Base-by-base conservation (phyloP, 2,888 invertebrate species). In the Heliconius cydno region DNA sequence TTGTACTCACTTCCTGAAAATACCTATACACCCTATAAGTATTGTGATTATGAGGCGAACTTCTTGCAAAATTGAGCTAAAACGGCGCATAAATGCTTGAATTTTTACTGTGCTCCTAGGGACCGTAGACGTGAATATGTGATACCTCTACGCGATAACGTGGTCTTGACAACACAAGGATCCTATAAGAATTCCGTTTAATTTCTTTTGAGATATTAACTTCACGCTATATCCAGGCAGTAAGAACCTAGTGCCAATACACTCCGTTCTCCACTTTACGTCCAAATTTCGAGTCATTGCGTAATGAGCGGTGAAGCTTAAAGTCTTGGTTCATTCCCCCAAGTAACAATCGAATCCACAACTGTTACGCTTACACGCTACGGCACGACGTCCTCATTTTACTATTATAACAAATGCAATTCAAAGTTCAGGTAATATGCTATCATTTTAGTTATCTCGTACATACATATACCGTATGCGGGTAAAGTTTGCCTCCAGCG, bases 381-480 rank as follows among this genome's bases (percentile, higher is more conserved):
- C 3, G 10, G 10, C 10, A n/a, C n/a, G 1, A n/a, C 60, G 60
- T 10, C 1, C 30, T 72, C 30, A 30, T 72, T 52, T n/a, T 52
- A 72, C 68, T 68, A 22, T 6, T 68, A 22, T 72, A 30, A 22
- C 52, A 30, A 22, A 72, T 72, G 72, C 72, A 72, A 34, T 34
- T 57, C n/a, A 22, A 72, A 72, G 25, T 72, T 57, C n/a, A 57
- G 30, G 34, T 72, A 57, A 72, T 30, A 72, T 72, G 30, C 72
- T 30, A 72, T 30, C 72, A 34, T 57, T 72, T 72, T 34, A 72
- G 72, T 34, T 72, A 72, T 72, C 57, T 34, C 30, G 57, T 38
- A 68, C 13, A n/a, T 68, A 38, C 4, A 4, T 13, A 3, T 52
- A 28, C n/a, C 19, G n/a, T 72, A 72, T 72, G 72, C 52, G 57